Percentiles rank a stretch among this genome's conserved stretches.
phyloP scores from a whole-genome alignment of 2,888 invertebrate genomes.

The Melinaea menophilus region DNA sequence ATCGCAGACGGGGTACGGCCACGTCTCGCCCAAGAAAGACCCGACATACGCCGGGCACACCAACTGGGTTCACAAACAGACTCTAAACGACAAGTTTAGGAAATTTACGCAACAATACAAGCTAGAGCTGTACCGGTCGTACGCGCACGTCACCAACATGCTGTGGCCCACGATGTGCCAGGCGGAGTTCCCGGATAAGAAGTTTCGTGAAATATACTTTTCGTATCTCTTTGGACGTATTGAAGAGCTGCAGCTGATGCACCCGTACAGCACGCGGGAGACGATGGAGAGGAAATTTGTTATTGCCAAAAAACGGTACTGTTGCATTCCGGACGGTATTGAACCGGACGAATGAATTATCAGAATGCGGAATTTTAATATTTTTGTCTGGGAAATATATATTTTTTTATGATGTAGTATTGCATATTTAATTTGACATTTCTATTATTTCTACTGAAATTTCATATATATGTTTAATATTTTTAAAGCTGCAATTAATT shows the following conservation, averaged over 20 bases:
- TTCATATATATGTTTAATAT: too few species aligned
- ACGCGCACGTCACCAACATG: slow-evolving; percentile 53
- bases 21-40: slow-evolving; percentile 46
- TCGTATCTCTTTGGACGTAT: slow-evolving; percentile 52
- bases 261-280: slow-evolving; percentile 53
- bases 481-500: neutral
- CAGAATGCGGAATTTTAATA: too few species aligned
- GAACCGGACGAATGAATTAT: slow-evolving; percentile 34
- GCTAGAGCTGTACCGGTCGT: slow-evolving; percentile 47
- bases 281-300: slow-evolving; percentile 40
- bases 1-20: slow-evolving; percentile 44
- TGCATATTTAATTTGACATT: slow-evolving; percentile 2
- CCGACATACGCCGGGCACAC: slow-evolving; percentile 43
- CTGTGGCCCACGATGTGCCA: slow-evolving; percentile 67
- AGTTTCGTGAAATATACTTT: slow-evolving; percentile 66
- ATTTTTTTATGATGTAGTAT: too few species aligned
- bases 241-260: slow-evolving; percentile 54
- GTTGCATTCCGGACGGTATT: slow-evolving; percentile 49
- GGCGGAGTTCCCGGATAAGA: slow-evolving; percentile 61
- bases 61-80: slow-evolving; percentile 55
- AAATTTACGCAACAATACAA: slow-evolving; percentile 47
- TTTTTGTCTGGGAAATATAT: too few species aligned
- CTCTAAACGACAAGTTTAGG: slow-evolving; percentile 50
- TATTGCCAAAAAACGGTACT: slow-evolving; percentile 45
- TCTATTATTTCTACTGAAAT: neutral